Evolutionary conservation across 2,113 vertebrate species (phyloP).

Genomic region (Damaliscus lunatus): DNA sequence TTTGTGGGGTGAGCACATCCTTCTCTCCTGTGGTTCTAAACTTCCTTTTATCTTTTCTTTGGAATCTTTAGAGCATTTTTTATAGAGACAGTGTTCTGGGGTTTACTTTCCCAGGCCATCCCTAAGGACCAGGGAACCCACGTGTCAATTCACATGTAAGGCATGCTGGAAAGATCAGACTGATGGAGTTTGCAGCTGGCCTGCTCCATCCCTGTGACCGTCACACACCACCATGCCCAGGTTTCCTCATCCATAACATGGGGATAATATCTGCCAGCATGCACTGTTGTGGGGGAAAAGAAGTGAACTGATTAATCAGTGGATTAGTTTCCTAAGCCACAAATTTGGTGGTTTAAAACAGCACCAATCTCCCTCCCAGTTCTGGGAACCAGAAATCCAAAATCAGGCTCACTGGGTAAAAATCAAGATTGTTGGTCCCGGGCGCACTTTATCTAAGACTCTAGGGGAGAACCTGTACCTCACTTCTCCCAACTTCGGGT

Average conservation of each 20-base stretch:
- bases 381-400: neutral
- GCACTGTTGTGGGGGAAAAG: neutral
- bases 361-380: neutral
- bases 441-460: fast-evolving
- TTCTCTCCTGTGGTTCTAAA: neutral
- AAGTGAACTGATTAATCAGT: neutral
- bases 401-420: neutral
- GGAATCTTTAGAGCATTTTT: neutral
- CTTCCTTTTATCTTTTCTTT: neutral
- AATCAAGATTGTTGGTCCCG: neutral
- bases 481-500: no score
- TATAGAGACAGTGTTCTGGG: neutral
- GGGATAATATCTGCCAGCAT: neutral
- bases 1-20: neutral
- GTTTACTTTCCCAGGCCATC: neutral
- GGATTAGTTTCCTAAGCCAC: neutral
- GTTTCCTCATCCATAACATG: neutral
- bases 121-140: neutral
- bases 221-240: fast-evolving
- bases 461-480: neutral
- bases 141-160: fast-evolving
- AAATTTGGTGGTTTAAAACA: neutral
- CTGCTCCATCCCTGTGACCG: fast-evolving
- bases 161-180: neutral
- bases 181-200: neutral